A percentile compares a stretch with the other conserved stretches of the same genome.
phyloP scores from a whole-genome alignment of 2,113 vertebrate genomes.

The Cyphotilapia sp. region DNA sequence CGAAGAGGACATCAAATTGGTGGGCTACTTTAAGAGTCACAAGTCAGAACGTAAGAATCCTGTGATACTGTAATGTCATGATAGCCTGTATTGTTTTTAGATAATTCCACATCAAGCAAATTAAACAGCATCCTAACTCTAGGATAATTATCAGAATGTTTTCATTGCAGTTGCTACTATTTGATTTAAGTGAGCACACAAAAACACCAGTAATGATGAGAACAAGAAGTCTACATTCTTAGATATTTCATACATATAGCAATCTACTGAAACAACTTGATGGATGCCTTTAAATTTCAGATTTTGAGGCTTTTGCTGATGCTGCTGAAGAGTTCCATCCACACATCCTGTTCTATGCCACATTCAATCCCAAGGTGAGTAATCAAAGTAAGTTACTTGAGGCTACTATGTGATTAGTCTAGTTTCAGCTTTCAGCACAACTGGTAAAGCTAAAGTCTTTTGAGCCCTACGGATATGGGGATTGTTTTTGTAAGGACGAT shows the following conservation, averaged over 20 bases:
- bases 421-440: not conserved
- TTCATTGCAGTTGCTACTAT: not conserved
- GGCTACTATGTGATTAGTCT: not conserved
- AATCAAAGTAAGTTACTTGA: not conserved
- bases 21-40: conserved; percentile 89
- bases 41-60: conserved; percentile 83
- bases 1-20: conserved; percentile 87
- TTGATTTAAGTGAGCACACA: not conserved
- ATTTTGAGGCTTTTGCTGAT: conserved; percentile 82
- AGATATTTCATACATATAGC: not conserved
- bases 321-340: conserved; percentile 91
- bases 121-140: not conserved
- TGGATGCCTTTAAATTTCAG: conserved; percentile 61
- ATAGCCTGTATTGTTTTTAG: conserved; percentile 12
- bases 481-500: not conserved
- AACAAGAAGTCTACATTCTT: not conserved
- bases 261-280: not conserved
- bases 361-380: conserved; percentile 82
- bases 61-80: conserved; percentile 27
- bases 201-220: not conserved
- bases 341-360: conserved; percentile 87
- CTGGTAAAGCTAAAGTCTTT: not conserved
- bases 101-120: not conserved
- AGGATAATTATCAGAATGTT: not conserved
- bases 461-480: not conserved